These are phyloP conservation scores for Megastigmus dorsalis DNA, from an alignment of 2,888 invertebrate genomes.

Conservation along the genomic window DNA sequence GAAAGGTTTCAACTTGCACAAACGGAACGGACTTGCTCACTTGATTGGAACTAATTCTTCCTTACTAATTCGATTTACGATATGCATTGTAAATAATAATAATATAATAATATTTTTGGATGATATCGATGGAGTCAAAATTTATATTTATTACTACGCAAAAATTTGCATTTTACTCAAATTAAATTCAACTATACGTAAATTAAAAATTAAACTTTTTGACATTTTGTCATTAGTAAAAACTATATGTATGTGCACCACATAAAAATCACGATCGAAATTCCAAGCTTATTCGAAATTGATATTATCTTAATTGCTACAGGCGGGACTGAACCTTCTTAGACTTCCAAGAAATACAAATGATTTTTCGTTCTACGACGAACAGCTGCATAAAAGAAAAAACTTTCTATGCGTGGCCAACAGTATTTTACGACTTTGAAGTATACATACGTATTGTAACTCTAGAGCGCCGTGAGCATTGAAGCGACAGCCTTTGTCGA, in stretches of 20 bases:
- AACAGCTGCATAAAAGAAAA: slow-evolving; percentile 29
- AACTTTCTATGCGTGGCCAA: slow-evolving; percentile 19
- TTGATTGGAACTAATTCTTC: background rate
- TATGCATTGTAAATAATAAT: too few species aligned
- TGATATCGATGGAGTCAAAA: background rate
- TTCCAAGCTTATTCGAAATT: background rate
- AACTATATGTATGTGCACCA: too few species aligned
- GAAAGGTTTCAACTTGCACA: background rate
- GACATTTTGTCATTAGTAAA: too few species aligned
- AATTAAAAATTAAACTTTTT: background rate
- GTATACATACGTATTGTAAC: slow-evolving; percentile 34
- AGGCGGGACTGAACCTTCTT: background rate
- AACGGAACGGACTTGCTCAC: background rate
- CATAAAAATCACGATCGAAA: too few species aligned
- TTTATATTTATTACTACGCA: background rate
- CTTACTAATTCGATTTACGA: too few species aligned
- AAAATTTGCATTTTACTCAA: background rate
- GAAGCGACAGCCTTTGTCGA: slow-evolving; percentile 34
- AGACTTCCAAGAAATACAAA: slow-evolving; percentile 43
- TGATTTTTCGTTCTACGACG: slow-evolving; percentile 47
- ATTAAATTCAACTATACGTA: background rate
- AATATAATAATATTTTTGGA: background rate
- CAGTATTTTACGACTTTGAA: slow-evolving; percentile 42
- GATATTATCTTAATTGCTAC: slow-evolving; percentile 17
- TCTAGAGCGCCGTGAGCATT: slow-evolving; percentile 44